Base-by-base conservation (phyloP, 1,140 invertebrate genomes). In the Neocloeon triangulifer region DNA sequence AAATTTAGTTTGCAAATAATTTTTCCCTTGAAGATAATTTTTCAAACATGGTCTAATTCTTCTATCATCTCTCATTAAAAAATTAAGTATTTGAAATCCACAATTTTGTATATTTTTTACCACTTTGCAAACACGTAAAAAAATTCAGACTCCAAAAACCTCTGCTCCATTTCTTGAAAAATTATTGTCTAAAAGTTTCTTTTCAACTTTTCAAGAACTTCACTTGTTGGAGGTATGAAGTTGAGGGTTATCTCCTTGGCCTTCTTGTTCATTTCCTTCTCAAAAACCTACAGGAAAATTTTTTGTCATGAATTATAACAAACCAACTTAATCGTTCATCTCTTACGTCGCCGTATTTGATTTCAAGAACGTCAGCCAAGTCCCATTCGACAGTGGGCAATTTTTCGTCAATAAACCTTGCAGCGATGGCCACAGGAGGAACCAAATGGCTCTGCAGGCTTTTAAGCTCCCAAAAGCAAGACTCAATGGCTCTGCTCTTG, bases 391-490 rank as follows among this genome's bases (percentile, higher is more conserved):
- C 51, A 5, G 58, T 52, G 0, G 73, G 71, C 15, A 81, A 44
- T 1, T 64, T 61, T 28, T 65, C 53, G 22, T 62, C 59, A 15
- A 85, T 71, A 39, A 77, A 76, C 37, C 59, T 62, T 0, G 78
- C 74, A 0, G 65, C 62, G 28, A 58, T 62, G 4, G 69, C 62
- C 4, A 82, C 60, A 33, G 44, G 38, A 3, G 76, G 75, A 38
- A 84, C 45, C n/a, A 69, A 62, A 50, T 86, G 80, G 38, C 60
- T 53, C 43, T 81, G 73, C 19, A 86, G 46, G 7, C 66, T 60
- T 31, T 72, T 62, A 15, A 92, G 60, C 59, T 96, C 89, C 88
- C 89, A 96, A 15, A 96, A 58, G 21, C 75, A 88, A 44, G 82
- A 89, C 14, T 78, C 65, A 2, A 85, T 53, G 1, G 88, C 89